These are phyloP conservation scores for Picus viridis DNA, from an alignment of 2,797 vertebrate species.

Conservation along the genomic window DNA sequence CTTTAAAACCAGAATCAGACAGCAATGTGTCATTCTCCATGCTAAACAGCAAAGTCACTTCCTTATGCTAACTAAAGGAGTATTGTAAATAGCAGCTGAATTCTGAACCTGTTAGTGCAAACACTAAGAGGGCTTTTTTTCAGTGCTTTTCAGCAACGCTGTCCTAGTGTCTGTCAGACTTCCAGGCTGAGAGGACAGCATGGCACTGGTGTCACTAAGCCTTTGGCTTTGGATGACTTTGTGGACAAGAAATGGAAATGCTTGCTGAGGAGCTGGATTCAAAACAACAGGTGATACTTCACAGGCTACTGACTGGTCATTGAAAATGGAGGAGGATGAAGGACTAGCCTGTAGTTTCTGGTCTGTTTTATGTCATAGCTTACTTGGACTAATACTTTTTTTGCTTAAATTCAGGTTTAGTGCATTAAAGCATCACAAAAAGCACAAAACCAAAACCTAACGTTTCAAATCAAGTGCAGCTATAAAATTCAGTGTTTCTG, in stretches of 20 bases:
- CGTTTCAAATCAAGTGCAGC: not conserved
- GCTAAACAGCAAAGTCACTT: not conserved
- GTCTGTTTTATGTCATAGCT: not conserved
- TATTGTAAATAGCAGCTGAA: not conserved
- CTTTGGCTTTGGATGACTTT: not conserved
- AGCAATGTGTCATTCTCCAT: not conserved
- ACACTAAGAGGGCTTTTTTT: not conserved
- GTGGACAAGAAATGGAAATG: not conserved
- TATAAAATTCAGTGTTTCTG: not conserved
- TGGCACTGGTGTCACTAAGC: accelerated
- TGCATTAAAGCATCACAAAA: not conserved
- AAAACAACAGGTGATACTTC: not conserved
- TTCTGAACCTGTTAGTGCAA: not conserved
- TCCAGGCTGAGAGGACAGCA: not conserved
- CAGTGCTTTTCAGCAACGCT: not conserved
- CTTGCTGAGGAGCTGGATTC: not conserved
- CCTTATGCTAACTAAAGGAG: not conserved
- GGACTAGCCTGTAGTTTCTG: not conserved
- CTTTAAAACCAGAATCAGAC: not conserved
- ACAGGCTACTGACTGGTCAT: not conserved
- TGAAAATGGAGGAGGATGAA: not conserved
- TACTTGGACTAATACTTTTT: not conserved
- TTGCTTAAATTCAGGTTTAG: not conserved
- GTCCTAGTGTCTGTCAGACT: not conserved
- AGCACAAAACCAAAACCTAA: not conserved